phyloP scores from a whole-genome alignment of 2,113 vertebrate species.

The Xyrauchen texanus region DNA sequence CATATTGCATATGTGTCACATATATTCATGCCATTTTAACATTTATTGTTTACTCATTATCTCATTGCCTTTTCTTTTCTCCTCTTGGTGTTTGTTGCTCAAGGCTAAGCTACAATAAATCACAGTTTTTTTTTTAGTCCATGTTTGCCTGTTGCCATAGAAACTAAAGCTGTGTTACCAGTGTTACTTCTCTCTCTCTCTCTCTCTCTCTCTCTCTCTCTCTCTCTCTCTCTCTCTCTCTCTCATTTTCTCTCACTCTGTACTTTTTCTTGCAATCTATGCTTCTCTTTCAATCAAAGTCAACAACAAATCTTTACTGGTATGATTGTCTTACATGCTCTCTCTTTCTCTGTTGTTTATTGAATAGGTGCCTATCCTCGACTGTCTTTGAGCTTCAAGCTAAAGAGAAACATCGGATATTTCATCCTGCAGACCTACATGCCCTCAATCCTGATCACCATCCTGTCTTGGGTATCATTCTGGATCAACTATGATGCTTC shows the following conservation, averaged over 20 bases:
- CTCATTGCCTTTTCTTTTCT: constrained; percentile 20
- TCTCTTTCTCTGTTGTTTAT: constrained; percentile 1
- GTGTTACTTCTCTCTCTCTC: constrained; percentile 57
- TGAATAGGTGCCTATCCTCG: constrained; percentile 92
- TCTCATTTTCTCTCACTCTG: background rate
- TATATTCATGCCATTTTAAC: constrained; percentile 33
- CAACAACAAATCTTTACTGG: too few species aligned
- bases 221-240: background rate
- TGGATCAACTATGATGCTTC: constrained; percentile 99
- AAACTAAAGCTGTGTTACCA: constrained; percentile 53
- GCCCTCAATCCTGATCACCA: constrained; percentile 98
- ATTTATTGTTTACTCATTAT: constrained; percentile 22
- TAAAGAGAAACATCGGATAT: constrained; percentile 98
- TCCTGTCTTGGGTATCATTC: constrained; percentile 98
- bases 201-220: background rate
- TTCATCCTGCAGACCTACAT: constrained; percentile 99
- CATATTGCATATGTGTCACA: background rate
- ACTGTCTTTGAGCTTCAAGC: constrained; percentile 94
- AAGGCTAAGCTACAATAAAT: constrained; percentile 61
- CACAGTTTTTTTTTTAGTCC: constrained; percentile 46
- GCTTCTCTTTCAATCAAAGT: too few species aligned
- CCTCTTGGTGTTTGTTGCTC: constrained; percentile 44
- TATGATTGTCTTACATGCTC: too few species aligned
- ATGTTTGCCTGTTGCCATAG: constrained; percentile 64
- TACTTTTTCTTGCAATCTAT: too few species aligned